phyloP scores from a whole-genome alignment of 2,888 invertebrate genomes.

The Quadroppia sp. region DNA sequence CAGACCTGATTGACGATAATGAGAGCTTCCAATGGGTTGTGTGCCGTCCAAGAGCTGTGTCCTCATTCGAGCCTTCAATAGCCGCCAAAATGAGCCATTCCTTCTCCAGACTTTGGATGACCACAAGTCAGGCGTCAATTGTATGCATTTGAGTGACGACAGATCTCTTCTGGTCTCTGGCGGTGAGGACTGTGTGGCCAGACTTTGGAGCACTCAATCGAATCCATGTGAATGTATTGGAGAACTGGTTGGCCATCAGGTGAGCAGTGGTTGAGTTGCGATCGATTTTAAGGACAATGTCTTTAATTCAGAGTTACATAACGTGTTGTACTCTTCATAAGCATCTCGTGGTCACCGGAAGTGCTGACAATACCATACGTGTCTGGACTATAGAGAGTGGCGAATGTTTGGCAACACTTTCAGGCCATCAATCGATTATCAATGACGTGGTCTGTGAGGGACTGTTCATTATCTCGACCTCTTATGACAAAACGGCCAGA shows the following conservation, averaged over 20 bases:
- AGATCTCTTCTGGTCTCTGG: constrained; percentile 56
- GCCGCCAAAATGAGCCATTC: neutral
- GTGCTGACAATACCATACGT: constrained; percentile 56
- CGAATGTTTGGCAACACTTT: constrained; percentile 54
- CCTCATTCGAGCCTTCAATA: neutral
- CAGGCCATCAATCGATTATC: constrained; percentile 55
- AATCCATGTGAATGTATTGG: constrained; percentile 55
- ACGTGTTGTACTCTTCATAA: constrained; percentile 56
- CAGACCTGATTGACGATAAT: constrained; percentile 2
- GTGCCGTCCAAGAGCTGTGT: constrained; percentile 23
- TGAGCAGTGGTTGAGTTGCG: neutral
- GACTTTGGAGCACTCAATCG: constrained; percentile 56
- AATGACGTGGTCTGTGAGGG: constrained; percentile 56
- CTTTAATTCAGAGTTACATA: constrained; percentile 56
- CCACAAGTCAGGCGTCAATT: constrained; percentile 56
- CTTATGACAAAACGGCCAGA: constrained; percentile 51
- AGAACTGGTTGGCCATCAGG: constrained; percentile 45
- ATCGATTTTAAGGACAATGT: too few species aligned
- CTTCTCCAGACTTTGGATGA: constrained; percentile 50
- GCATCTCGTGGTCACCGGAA: constrained; percentile 56
- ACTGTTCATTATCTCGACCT: constrained; percentile 51
- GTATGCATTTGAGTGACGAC: constrained; percentile 57
- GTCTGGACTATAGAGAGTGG: constrained; percentile 58
- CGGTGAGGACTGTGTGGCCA: constrained; percentile 55
- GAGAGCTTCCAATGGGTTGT: constrained; percentile 28